Percentiles rank a stretch among this genome's conserved stretches.
These are phyloP conservation scores for Glaucidium brasilianum DNA, from an alignment of 2,113 vertebrate genomes.

Conservation along the genomic window DNA sequence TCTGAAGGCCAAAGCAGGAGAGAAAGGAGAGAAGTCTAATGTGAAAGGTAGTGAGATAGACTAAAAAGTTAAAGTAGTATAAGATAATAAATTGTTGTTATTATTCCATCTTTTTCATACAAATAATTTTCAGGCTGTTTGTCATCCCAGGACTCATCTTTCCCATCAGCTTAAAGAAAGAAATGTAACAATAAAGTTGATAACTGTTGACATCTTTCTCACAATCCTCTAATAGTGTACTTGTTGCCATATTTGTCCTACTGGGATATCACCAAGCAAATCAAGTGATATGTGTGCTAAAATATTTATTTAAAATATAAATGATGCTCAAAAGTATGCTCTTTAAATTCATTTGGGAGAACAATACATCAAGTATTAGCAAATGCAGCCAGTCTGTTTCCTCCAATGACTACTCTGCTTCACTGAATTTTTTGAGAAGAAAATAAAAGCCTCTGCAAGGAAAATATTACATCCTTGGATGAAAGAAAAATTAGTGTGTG, in stretches of 20 bases:
- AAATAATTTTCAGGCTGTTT: not conserved
- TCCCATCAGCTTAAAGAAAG: not conserved
- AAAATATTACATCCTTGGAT: not conserved
- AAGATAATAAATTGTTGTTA: not conserved
- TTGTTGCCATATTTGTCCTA: not conserved
- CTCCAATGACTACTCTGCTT: not conserved
- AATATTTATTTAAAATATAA: conserved; percentile 55
- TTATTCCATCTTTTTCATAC: not conserved
- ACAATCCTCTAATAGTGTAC: not conserved
- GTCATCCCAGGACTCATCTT: not conserved
- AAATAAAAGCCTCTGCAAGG: conserved; percentile 11
- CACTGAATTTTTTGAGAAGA: conserved; percentile 12
- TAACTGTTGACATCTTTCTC: not conserved
- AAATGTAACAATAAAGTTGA: not conserved
- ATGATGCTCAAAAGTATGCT: conserved; percentile 25
- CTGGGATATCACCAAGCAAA: not conserved
- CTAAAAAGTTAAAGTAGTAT: not conserved
- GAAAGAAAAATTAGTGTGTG: conserved; percentile 25
- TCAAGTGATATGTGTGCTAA: conserved; percentile 11
- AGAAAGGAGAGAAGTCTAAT: not conserved
- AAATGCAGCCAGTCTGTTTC: conserved; percentile 33
- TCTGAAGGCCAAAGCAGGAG: not conserved
- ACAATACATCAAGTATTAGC: conserved; percentile 40
- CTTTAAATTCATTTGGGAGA: conserved; percentile 48
- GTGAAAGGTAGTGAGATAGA: not conserved